phyloP scores from a whole-genome alignment of 1,140 invertebrate genomes.

The Pararge aegeria region DNA sequence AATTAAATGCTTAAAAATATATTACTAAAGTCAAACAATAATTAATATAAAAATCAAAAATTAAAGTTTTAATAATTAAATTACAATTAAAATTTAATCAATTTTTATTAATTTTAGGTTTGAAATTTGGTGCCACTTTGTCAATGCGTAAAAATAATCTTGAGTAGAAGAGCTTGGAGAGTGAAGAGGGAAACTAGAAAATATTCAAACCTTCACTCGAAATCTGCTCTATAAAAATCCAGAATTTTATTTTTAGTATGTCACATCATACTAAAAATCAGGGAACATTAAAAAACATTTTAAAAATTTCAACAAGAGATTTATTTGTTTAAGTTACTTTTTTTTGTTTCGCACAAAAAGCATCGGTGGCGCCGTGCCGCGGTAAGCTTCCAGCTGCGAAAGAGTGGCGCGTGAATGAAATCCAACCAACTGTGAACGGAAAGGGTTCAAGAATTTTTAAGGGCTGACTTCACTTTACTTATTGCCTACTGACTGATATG shows the following conservation, averaged over 20 bases:
- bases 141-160: too few relatives aligned
- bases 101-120: too few relatives aligned
- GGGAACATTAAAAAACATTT: not conserved
- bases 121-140: too few relatives aligned
- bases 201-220: too few relatives aligned
- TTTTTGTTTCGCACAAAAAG: slow-evolving; percentile 22
- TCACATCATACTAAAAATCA: not conserved
- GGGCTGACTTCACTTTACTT: slow-evolving; percentile 13
- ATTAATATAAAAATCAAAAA: too few relatives aligned
- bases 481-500: not conserved
- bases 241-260: not conserved
- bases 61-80: too few relatives aligned
- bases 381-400: slow-evolving; percentile 25
- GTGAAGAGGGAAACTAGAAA: too few relatives aligned
- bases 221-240: too few relatives aligned
- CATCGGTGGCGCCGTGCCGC: slow-evolving; percentile 21
- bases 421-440: slow-evolving; percentile 35
- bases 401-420: slow-evolving; percentile 31
- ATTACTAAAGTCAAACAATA: too few relatives aligned
- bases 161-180: too few relatives aligned
- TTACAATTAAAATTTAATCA: too few relatives aligned
- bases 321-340: not conserved
- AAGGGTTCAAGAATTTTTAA: slow-evolving; percentile 32
- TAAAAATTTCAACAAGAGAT: not conserved
- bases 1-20: too few relatives aligned